Evolutionary conservation across 1,140 invertebrate genomes (phyloP).

Genomic region (Elysia chlorotica): DNA sequence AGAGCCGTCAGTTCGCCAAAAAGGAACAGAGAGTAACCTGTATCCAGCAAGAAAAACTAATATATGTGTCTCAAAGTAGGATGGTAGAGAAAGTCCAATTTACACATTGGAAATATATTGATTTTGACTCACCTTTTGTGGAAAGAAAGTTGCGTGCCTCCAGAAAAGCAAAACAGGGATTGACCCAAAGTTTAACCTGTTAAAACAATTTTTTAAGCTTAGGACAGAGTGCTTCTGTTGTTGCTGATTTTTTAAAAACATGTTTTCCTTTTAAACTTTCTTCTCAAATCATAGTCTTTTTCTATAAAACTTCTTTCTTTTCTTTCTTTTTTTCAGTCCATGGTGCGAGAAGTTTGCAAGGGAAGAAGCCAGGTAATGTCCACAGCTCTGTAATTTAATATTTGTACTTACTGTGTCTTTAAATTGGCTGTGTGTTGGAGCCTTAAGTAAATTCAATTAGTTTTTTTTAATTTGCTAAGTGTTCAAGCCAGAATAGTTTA

Average conservation of each 20-base stretch:
- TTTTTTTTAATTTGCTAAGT: neutral
- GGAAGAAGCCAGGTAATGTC: constrained; percentile 43
- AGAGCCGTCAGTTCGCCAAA: too few relatives aligned
- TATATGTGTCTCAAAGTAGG: too few relatives aligned
- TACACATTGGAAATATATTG: neutral
- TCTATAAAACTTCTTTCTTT: neutral
- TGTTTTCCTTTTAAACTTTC: neutral
- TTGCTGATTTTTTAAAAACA: neutral
- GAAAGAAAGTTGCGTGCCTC: neutral
- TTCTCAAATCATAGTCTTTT: too few relatives aligned
- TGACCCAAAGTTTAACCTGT: neutral
- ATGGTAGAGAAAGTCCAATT: neutral
- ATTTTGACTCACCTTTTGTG: neutral
- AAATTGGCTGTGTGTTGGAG: neutral
- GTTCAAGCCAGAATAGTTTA: neutral
- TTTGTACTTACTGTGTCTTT: neutral
- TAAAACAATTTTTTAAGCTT: neutral
- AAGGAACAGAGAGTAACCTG: too few relatives aligned
- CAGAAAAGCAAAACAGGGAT: neutral
- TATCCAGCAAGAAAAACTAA: too few relatives aligned
- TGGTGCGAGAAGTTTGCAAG: constrained; percentile 43
- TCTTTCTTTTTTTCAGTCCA: constrained; percentile 38
- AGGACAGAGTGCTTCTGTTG: neutral
- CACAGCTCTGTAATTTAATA: neutral
- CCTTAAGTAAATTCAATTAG: neutral